These are phyloP conservation scores for Oeneis ivallda DNA, from an alignment of 2,888 invertebrate genomes.

Conservation along the genomic window DNA sequence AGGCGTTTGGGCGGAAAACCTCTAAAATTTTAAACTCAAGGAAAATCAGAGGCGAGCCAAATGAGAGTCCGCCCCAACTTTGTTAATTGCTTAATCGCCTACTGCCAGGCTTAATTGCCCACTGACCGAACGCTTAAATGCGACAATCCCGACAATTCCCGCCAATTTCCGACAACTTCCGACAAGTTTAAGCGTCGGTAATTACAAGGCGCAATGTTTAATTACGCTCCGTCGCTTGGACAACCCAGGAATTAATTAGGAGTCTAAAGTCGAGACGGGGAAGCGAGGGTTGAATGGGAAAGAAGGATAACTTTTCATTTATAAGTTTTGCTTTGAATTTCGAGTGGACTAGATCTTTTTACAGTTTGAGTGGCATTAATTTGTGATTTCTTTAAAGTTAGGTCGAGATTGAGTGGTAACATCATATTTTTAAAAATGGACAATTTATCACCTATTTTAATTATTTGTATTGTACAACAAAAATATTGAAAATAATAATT, in stretches of 20 bases:
- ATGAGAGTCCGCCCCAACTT: slow-evolving; percentile 73
- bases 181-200: slow-evolving; percentile 62
- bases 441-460: no score
- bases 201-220: slow-evolving; percentile 80
- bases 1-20: slow-evolving; percentile 39
- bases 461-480: no score
- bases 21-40: slow-evolving; percentile 53
- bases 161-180: slow-evolving; percentile 63
- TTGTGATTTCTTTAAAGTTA: neutral
- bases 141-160: slow-evolving; percentile 64
- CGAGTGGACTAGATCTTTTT: slow-evolving; percentile 6
- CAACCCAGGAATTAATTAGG: slow-evolving; percentile 74
- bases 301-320: slow-evolving; percentile 36
- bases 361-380: neutral
- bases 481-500: no score
- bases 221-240: slow-evolving; percentile 70
- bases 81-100: slow-evolving; percentile 80
- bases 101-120: slow-evolving; percentile 72
- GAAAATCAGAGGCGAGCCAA: slow-evolving; percentile 66
- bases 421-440: neutral
- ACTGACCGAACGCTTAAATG: slow-evolving; percentile 68
- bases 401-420: neutral
- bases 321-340: slow-evolving; percentile 21
- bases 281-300: slow-evolving; percentile 47
- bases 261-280: slow-evolving; percentile 45